A percentile compares a stretch with the other conserved stretches of the same genome.
Evolutionary conservation across 1,140 invertebrate genomes (phyloP).

Genomic region (Papilio machaon): DNA sequence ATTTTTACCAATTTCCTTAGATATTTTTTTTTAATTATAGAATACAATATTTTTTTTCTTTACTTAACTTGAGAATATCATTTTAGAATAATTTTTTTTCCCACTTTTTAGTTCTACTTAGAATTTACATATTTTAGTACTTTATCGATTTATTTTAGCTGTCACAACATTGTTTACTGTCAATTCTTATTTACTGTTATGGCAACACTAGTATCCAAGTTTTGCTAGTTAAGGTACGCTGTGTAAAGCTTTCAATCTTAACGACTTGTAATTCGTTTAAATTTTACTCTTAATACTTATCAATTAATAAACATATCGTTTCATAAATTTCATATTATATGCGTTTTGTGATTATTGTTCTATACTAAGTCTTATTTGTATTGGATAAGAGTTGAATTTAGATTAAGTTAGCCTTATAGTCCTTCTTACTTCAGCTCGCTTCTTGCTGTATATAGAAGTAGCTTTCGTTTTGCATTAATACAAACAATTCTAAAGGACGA

Average conservation of each 20-base stretch:
- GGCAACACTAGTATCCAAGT: constrained; percentile 66
- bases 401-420: constrained; percentile 71
- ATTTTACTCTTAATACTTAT: constrained; percentile 63
- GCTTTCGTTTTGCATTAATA: constrained; percentile 61
- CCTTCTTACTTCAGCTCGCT: constrained; percentile 60
- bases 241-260: constrained; percentile 67
- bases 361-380: constrained; percentile 62
- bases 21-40: background rate
- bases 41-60: too few species aligned
- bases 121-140: background rate
- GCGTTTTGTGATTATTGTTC: constrained; percentile 66
- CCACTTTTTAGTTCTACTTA: background rate
- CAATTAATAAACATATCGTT: constrained; percentile 75
- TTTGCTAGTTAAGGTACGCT: constrained; percentile 75
- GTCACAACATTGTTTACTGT: background rate
- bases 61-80: background rate
- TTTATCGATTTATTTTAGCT: constrained; percentile 2
- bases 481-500: constrained; percentile 37
- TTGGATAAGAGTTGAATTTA: constrained; percentile 54
- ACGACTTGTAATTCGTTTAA: constrained; percentile 64
- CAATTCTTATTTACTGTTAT: background rate
- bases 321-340: constrained; percentile 59
- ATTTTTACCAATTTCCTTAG: background rate
- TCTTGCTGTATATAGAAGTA: constrained; percentile 67
- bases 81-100: background rate